A percentile compares a stretch with the other conserved stretches of the same genome.
These are phyloP conservation scores for Aphodius sticticus DNA, from an alignment of 2,888 invertebrate species.

Conservation along the genomic window DNA sequence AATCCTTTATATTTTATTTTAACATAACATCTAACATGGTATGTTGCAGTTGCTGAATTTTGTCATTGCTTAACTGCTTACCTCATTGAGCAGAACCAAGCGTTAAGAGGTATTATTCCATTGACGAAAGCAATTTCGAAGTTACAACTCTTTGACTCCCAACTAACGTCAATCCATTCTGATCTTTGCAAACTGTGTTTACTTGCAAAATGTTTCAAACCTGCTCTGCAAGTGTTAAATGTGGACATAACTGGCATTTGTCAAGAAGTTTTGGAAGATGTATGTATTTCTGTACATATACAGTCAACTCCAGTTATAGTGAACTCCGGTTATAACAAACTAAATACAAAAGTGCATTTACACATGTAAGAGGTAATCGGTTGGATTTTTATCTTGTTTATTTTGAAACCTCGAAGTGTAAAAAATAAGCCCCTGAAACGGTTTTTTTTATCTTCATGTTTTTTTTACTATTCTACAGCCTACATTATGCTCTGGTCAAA, in stretches of 20 bases:
- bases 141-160: conserved; percentile 85
- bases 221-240: conserved; percentile 87
- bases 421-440: too few species aligned
- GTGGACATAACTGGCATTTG: conserved; percentile 92
- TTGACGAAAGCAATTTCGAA: conserved; percentile 86
- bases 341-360: too few species aligned
- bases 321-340: too few species aligned
- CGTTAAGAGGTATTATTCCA: conserved; percentile 84
- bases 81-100: conserved; percentile 79
- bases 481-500: too few species aligned
- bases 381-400: too few species aligned
- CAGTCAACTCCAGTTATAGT: conserved; percentile 5
- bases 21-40: conserved; percentile 16
- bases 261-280: conserved; percentile 69
- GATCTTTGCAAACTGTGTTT: conserved; percentile 93
- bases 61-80: conserved; percentile 85
- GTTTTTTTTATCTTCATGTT: too few species aligned
- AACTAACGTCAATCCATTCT: conserved; percentile 93
- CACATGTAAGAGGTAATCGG: too few species aligned
- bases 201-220: conserved; percentile 89
- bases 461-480: too few species aligned
- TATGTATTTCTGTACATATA: conserved; percentile 28
- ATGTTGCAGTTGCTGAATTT: conserved; percentile 79
- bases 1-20: conserved; percentile 44
- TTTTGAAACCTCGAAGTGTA: too few species aligned